Base-by-base conservation (phyloP, 2,888 invertebrate genomes). In the Halictus ligatus region DNA sequence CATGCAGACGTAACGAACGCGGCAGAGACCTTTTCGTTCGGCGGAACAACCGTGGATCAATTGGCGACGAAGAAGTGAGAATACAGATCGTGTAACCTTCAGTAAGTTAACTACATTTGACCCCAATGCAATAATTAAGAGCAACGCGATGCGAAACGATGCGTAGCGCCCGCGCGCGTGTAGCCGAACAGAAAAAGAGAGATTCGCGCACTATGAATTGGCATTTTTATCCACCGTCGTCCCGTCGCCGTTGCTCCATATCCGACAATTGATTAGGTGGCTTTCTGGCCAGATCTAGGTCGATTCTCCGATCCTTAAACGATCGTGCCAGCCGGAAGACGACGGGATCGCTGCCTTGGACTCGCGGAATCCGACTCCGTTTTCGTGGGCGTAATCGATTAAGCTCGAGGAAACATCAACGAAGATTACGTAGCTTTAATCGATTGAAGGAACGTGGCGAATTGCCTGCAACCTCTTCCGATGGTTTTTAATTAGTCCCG, bases 101-200 rank as follows among this genome's bases (percentile, higher is more conserved):
- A 87, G 88, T 79, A 85, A 90, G 86, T 93, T 91, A 92, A 93
- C 89, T 92, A 90, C 85, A 90, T 93, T 94, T 93, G 92, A 94
- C 93, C 93, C 93, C 92, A 93, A 94, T 94, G 90, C 87, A 91
- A 89, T 91, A 92, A 94, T 94, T 93, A 92, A 94, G 93, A 92
- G 85, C 93, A 29, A 67, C 7, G 79, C 83, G 75, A 75, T 72
- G 75, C 74, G 75, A 67, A 18, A 29, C 67, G 35, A 29, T 25
- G 60, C n/a, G 13, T 60, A 1, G 58, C 1, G 60, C n/a, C 1
- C 50, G 50, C 50, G 46, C 35, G n/a, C 29, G 50, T 10, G 10
- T 10, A n/a, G 54, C 10, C 64, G 54, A 43, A 46, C 67, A 54
- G 73, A 71, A 64, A 25, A 60, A 18, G 75, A 80, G 74, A 81